These are phyloP conservation scores for Magallana nippona DNA, from an alignment of 2,888 invertebrate species.

Conservation along the genomic window DNA sequence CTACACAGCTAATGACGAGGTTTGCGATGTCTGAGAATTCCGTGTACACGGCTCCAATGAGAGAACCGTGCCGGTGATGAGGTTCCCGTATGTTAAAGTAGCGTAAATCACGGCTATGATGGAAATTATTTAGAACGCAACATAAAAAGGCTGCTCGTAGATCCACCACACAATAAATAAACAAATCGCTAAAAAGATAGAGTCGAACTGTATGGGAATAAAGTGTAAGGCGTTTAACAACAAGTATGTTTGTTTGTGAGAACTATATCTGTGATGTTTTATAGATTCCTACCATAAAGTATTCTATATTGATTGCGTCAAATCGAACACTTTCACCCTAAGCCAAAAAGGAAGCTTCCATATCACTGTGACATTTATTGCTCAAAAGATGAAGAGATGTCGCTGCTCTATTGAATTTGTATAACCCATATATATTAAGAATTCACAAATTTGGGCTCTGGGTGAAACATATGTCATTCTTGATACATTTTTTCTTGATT, in stretches of 20 bases:
- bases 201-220: not conserved
- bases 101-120: not conserved
- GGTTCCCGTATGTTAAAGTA: not conserved
- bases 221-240: too few species aligned
- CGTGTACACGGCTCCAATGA: not conserved
- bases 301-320: not conserved
- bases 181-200: not conserved
- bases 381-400: not conserved
- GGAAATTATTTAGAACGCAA: constrained; percentile 31
- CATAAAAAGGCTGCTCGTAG: not conserved
- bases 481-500: not conserved
- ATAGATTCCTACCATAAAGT: not conserved
- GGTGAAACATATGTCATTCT: constrained; percentile 20
- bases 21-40: not conserved
- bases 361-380: constrained; percentile 3
- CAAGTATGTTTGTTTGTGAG: too few species aligned
- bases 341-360: not conserved
- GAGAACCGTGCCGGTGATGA: not conserved
- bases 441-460: not conserved
- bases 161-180: constrained; percentile 18
- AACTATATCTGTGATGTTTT: too few species aligned
- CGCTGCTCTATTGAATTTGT: constrained; percentile 26
- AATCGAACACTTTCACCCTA: not conserved
- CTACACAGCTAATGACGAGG: not conserved
- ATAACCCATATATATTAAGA: constrained; percentile 3